Conservation (phyloP, 2,797 vertebrate genomes). For the Gorsachius magnificus region DNA sequence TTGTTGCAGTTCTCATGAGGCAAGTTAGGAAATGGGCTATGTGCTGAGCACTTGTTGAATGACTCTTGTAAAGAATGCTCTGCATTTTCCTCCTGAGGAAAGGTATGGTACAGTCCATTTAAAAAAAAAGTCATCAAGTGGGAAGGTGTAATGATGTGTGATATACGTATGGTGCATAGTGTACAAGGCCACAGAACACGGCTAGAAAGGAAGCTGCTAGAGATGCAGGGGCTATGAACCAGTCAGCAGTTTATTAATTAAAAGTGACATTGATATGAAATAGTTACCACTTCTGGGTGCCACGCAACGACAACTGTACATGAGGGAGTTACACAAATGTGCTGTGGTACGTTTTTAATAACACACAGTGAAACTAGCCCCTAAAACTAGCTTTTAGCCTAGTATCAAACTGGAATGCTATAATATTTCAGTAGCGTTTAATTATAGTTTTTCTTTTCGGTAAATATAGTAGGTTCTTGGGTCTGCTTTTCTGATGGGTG, state of each 20-base stretch:
- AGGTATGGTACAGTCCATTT: background rate
- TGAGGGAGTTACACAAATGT: background rate
- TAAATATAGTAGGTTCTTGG: background rate
- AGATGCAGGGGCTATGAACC: background rate
- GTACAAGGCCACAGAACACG: background rate
- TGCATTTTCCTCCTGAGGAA: background rate
- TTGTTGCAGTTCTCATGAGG: background rate
- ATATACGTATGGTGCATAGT: background rate
- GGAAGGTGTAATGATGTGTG: background rate
- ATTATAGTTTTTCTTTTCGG: background rate
- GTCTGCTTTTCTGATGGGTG: background rate
- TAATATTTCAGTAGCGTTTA: background rate
- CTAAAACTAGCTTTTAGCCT: background rate
- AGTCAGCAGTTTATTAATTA: background rate
- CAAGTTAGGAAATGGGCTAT: background rate
- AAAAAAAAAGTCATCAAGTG: background rate
- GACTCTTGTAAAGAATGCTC: background rate
- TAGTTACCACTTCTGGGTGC: background rate
- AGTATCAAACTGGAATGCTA: background rate
- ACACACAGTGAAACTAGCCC: background rate
- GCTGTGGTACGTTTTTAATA: background rate
- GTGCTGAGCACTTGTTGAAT: background rate
- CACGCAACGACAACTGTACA: background rate
- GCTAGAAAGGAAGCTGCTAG: background rate
- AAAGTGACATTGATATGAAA: background rate